phyloP scores from a whole-genome alignment of 2,113 vertebrate species.

The Aegotheles bennettii region DNA sequence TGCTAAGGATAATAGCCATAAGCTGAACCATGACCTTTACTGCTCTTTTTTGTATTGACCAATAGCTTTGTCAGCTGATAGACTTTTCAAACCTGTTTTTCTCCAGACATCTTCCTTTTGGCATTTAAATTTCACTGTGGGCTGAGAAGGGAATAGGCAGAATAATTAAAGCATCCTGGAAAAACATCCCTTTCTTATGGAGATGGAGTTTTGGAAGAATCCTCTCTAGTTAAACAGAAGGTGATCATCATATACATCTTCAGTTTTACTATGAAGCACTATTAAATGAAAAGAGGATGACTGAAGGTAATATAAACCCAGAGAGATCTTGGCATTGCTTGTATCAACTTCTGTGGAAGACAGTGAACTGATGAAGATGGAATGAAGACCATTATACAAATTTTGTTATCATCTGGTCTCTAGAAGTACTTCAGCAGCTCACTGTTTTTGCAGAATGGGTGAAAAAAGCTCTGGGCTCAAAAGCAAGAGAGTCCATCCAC shows the following conservation, averaged over 20 bases:
- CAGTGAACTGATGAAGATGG: not conserved
- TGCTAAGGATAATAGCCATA: not conserved
- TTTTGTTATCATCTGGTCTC: not conserved
- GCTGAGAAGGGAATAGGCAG: not conserved
- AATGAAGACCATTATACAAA: not conserved
- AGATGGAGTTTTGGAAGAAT: not conserved
- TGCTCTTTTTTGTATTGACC: not conserved
- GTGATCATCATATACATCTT: not conserved
- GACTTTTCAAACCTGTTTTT: not conserved
- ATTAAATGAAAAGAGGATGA: not conserved
- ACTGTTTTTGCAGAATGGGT: not conserved
- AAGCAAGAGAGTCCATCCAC: not conserved
- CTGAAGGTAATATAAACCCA: not conserved
- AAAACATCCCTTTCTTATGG: not conserved
- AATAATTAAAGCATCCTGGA: not conserved
- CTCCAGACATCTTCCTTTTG: not conserved
- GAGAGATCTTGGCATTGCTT: not conserved
- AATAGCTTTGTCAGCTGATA: not conserved
- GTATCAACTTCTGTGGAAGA: not conserved
- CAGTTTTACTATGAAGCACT: not conserved
- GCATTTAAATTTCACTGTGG: not conserved
- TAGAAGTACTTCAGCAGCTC: not conserved
- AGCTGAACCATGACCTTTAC: not conserved
- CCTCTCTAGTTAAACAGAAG: not conserved
- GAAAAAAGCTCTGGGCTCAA: not conserved